Evolutionary conservation across 2,888 invertebrate genomes (phyloP), one percentile per base, ranked within the genome.

Genomic region (Elegia similella): DNA sequence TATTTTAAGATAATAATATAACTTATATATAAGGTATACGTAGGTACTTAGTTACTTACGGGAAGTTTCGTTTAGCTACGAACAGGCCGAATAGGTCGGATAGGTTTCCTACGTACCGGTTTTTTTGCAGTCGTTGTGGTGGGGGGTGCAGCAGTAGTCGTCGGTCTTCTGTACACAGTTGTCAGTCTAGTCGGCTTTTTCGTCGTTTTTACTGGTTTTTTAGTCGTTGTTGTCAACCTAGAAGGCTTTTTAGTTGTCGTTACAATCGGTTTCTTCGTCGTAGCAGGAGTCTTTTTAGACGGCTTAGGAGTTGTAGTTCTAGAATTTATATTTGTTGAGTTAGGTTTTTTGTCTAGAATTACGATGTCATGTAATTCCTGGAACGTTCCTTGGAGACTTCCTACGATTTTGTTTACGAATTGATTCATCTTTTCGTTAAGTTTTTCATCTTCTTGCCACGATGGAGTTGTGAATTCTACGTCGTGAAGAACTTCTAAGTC

Each of bases 351-450:
- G 60, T 91, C 91, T 44, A 92, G 68, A 32, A 92, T 91, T 0
- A 97, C 95, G 60, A 97, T 94, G 67, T 96, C 96, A 66, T 95
- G 95, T 10, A 97, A 79, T 54, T 95, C 95, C 68, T 96, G 94
- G 79, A 97, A 97, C 29, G 97, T 96, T 0, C 95, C 96, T 82
- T 96, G 96, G 1, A 97, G 85, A 16, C 96, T 96, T 62, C 95
- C 94, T 8, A 97, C 96, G 13, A 97, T 95, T 80, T 96, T 96
- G 70, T 95, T 95, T 0, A 97, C 97, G 66, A 97, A 95, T 0
- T 95, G 88, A 71, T 96, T 96, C 84, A 97, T 95, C 82, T 96
- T 96, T 43, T 95, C 94, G 66, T 95, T 95, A 1, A 97, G 79
- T 57, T 94, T 94, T 0, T 94, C 94, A 69, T 97, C 96, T 75